A percentile compares a stretch with the other conserved stretches of the same genome.
These are phyloP conservation scores for Anarrhichthys ocellatus DNA, from an alignment of 2,113 vertebrate genomes.

Conservation along the genomic window DNA sequence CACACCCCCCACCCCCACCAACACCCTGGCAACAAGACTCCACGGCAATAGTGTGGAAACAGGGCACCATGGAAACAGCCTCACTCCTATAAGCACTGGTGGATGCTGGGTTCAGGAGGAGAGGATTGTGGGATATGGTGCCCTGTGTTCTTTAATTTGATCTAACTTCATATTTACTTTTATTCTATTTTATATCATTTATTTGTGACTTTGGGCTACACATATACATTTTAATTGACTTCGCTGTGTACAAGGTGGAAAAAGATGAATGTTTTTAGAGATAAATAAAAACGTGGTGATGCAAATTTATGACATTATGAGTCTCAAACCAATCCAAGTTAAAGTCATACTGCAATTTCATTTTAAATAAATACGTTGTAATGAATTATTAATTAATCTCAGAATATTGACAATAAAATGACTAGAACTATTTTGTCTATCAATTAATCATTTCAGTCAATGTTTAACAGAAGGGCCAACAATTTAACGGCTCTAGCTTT, in stretches of 20 bases:
- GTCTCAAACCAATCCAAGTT: background rate
- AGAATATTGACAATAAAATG: background rate
- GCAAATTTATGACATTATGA: background rate
- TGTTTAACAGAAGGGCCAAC: background rate
- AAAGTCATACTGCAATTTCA: background rate
- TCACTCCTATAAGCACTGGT: slow-evolving; percentile 24
- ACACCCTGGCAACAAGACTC: slow-evolving; percentile 71
- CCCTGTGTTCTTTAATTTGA: background rate
- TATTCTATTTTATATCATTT: background rate
- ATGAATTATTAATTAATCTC: background rate
- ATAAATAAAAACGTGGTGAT: background rate
- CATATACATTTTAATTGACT: background rate
- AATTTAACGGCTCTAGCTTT: background rate
- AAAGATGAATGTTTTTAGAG: background rate
- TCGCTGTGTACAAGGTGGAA: background rate
- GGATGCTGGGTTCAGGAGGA: slow-evolving; percentile 60
- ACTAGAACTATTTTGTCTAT: background rate
- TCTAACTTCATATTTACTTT: background rate
- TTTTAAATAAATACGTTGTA: background rate
- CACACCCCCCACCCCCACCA: slow-evolving; percentile 48
- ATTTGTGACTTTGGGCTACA: background rate
- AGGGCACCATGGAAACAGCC: slow-evolving; percentile 78
- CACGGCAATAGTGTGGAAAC: slow-evolving; percentile 69
- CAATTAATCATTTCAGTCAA: background rate
- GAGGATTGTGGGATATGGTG: slow-evolving; percentile 20